Percentiles rank a stretch among this genome's conserved stretches.
Evolutionary conservation across 2,113 vertebrate species (phyloP).

Genomic region (Neofelis nebulosa): DNA sequence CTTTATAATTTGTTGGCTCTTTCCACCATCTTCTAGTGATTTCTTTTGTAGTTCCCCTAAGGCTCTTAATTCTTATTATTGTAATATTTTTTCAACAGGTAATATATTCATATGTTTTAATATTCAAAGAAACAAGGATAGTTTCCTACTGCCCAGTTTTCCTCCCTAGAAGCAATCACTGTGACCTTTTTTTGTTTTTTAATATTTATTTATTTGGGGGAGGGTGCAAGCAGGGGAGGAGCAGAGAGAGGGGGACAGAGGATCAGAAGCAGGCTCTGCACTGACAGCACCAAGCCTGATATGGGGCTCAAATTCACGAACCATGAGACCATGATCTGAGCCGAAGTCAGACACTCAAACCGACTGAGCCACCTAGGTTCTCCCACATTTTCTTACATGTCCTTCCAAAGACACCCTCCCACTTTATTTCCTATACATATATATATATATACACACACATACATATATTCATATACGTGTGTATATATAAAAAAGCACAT

Average conservation of each 20-base stretch:
- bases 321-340: too few relatives aligned
- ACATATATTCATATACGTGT: neutral
- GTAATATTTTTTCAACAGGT: neutral
- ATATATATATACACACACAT: neutral
- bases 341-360: too few relatives aligned
- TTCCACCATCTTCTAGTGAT: neutral
- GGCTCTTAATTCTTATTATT: neutral
- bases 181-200: neutral
- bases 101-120: neutral
- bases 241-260: too few relatives aligned
- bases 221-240: too few relatives aligned
- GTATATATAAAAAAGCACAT: neutral
- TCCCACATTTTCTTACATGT: neutral
- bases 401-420: neutral
- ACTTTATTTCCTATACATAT: too few relatives aligned
- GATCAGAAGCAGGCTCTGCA: too few relatives aligned
- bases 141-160: neutral
- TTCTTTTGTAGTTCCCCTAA: constrained; percentile 26
- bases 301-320: too few relatives aligned
- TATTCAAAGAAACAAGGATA: constrained; percentile 42
- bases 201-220: too few relatives aligned
- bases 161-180: neutral
- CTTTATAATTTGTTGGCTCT: constrained; percentile 34
- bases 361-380: too few relatives aligned
- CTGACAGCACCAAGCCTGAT: too few relatives aligned